Evolutionary conservation across 2,888 invertebrate genomes (phyloP), one percentile per base, ranked within the genome.

Genomic region (Tenthredo notha): DNA sequence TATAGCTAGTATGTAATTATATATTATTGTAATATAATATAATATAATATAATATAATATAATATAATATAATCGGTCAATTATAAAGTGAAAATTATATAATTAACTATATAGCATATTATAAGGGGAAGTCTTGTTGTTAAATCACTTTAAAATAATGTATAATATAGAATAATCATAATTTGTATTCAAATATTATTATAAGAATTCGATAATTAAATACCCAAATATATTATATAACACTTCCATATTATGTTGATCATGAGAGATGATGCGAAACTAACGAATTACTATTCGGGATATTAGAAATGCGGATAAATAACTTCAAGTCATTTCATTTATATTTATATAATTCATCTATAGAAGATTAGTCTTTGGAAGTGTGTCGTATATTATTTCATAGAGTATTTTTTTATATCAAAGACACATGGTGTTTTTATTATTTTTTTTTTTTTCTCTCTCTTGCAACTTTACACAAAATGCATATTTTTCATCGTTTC

Each of bases 101-200:
- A 87, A 85, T 87, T 87, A 90, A 85, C 25, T 25, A 54, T 25
- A 77, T 33, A 18, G 61, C 15, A 43, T 74, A 74, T 5, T 2
- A 18, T 50, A 54, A 4, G 33, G 33, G 67, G 67, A 83, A 83
- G 83, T 83, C 83, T 83, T 70, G 47, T 83, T 67, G 47, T 80
- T 29, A 29, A 29, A 61, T 61, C 12, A 29, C 9, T 21, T 61
- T 15, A 40, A 40, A 80, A 80, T 61, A 58, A 61, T 40, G 54
- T 29, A n/a, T n/a, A n/a, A n/a, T n/a, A n/a, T n/a, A n/a, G 2
- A 33, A 33, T 33, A 33, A 33, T 33, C 18, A 77, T 37, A 6
- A 61, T 37, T 58, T 61, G 2, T 61, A 33, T 33, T 33, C 29
- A 33, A 33, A 33, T 33, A 33, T 33, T 33, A n/a, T 61, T 10